phyloP scores from a whole-genome alignment of 23 tunicate species.

The Diplosoma virens region DNA sequence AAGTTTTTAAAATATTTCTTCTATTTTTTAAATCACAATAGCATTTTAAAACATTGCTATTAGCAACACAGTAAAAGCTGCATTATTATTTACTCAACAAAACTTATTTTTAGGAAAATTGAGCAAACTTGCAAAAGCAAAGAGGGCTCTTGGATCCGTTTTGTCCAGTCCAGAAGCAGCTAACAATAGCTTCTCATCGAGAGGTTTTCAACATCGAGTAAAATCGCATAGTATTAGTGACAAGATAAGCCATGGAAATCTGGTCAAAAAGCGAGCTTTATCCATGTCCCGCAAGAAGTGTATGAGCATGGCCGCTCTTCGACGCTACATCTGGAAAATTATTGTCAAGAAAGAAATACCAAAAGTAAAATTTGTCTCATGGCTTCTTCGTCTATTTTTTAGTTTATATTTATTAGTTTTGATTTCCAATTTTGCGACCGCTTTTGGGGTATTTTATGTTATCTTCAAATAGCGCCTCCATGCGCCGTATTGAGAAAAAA shows the following conservation, averaged over 20 bases:
- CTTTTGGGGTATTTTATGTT: no score
- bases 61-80: no score
- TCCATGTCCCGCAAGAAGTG: constrained; percentile 7
- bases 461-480: no score
- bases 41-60: no score
- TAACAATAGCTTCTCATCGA: not conserved
- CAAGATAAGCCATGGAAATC: constrained; percentile 12
- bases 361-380: no score
- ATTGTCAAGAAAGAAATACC: constrained; percentile 81
- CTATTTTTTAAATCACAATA: no score
- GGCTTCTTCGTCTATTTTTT: no score
- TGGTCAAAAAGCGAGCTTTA: constrained; percentile 21
- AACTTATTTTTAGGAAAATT: not conserved
- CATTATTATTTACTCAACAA: no score
- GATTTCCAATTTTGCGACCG: no score
- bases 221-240: not conserved
- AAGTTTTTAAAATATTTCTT: no score
- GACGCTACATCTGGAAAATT: constrained; percentile 55
- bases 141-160: not conserved
- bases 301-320: constrained; percentile 23
- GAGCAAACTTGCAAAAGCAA: not conserved
- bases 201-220: not conserved
- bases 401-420: no score
- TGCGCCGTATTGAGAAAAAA: no score
- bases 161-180: not conserved